These are phyloP conservation scores for Leuciscus waleckii DNA, from an alignment of 2,797 vertebrate species.

Conservation along the genomic window DNA sequence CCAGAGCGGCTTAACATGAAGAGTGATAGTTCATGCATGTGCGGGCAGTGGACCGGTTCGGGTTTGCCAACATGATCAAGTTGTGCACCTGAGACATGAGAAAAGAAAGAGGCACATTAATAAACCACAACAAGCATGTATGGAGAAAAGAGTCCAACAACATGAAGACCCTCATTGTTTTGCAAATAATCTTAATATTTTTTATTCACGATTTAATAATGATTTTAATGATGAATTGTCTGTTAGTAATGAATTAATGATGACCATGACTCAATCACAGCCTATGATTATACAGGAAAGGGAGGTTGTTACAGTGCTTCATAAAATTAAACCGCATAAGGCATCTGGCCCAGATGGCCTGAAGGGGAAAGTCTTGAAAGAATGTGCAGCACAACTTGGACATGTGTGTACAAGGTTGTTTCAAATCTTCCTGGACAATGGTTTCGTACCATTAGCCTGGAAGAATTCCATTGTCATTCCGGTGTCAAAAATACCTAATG, in stretches of 20 bases:
- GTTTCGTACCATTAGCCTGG: too few species aligned
- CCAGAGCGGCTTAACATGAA: slow-evolving; percentile 75
- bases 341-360: too few species aligned
- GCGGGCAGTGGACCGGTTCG: slow-evolving; percentile 87
- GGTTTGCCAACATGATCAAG: slow-evolving; percentile 82
- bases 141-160: too few species aligned
- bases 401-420: too few species aligned
- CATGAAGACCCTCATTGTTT: too few species aligned
- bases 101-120: not conserved
- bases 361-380: too few species aligned
- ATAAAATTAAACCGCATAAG: too few species aligned
- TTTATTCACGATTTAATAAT: not conserved
- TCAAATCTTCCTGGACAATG: too few species aligned
- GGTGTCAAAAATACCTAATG: too few species aligned
- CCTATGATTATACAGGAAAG: not conserved
- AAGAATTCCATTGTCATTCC: too few species aligned
- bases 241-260: not conserved
- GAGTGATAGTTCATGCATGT: slow-evolving; percentile 88
- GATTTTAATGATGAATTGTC: not conserved
- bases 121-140: not conserved
- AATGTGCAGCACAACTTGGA: too few species aligned
- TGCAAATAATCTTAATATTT: not conserved
- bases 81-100: slow-evolving; percentile 77
- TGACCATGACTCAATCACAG: not conserved
- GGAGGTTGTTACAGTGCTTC: too few species aligned